Conservation (phyloP, 2,797 vertebrate species). For the Austrolebias charrua region DNA sequence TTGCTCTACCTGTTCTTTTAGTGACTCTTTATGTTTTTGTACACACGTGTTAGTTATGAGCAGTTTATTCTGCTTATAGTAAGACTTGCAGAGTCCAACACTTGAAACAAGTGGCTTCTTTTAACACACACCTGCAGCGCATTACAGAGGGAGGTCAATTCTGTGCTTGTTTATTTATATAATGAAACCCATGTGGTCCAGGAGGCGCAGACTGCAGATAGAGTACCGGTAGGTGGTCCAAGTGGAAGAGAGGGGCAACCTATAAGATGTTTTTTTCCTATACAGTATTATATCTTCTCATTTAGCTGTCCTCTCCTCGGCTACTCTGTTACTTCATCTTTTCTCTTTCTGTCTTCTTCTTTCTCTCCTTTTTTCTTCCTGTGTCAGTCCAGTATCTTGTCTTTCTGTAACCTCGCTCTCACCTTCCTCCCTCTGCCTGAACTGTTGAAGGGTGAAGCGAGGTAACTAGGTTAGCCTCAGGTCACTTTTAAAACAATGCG, state of each 20-base stretch:
- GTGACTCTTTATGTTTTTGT: slow-evolving; percentile 1
- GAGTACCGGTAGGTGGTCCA: slow-evolving; percentile 22
- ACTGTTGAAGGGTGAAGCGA: slow-evolving; percentile 68
- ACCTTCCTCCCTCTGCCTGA: slow-evolving; percentile 42
- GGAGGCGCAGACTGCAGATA: slow-evolving; percentile 10
- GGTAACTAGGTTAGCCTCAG: slow-evolving; percentile 77
- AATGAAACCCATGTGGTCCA: not conserved
- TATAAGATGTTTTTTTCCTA: slow-evolving; percentile 30
- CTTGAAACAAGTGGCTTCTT: slow-evolving; percentile 15
- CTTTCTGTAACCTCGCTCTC: slow-evolving; percentile 49
- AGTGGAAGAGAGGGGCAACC: slow-evolving; percentile 22
- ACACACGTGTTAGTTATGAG: slow-evolving; percentile 8
- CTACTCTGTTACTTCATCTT: slow-evolving; percentile 9
- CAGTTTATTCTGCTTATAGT: slow-evolving; percentile 14
- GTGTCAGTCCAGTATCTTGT: slow-evolving; percentile 35
- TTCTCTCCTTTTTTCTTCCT: not conserved
- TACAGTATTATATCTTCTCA: slow-evolving; percentile 8
- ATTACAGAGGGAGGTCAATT: slow-evolving; percentile 5
- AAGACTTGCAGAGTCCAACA: slow-evolving; percentile 29
- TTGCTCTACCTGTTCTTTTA: not conserved
- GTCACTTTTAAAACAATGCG: slow-evolving; percentile 73
- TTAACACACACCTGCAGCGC: slow-evolving; percentile 15
- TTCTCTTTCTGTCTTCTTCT: slow-evolving; percentile 16
- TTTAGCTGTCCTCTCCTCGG: not conserved
- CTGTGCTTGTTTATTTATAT: slow-evolving; percentile 7